phyloP scores from a whole-genome alignment of 2,888 invertebrate species.

The Epinotia demarniana region DNA sequence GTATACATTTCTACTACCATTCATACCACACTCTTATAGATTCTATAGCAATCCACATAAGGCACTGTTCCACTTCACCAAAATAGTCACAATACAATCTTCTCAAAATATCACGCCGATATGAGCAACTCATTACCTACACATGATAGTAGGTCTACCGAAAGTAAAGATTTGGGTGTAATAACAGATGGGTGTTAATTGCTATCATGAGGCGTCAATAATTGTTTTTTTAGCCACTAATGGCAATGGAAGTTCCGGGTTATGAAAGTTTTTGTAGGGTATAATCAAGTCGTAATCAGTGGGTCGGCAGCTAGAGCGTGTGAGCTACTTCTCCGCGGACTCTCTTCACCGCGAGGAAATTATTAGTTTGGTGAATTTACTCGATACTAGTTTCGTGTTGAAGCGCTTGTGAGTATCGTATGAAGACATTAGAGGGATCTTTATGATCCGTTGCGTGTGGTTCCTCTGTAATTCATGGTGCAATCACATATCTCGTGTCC shows the following conservation, averaged over 20 bases:
- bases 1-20: slow-evolving; percentile 59
- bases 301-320: slow-evolving; percentile 78
- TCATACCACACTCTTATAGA: slow-evolving; percentile 47
- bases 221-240: slow-evolving; percentile 80
- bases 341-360: slow-evolving; percentile 68
- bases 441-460: slow-evolving; percentile 77
- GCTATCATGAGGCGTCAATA: slow-evolving; percentile 82
- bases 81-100: slow-evolving; percentile 56
- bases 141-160: slow-evolving; percentile 70
- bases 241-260: slow-evolving; percentile 80
- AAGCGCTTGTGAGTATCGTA: slow-evolving; percentile 66
- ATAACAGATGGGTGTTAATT: slow-evolving; percentile 83
- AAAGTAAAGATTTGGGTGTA: slow-evolving; percentile 77
- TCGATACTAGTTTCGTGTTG: slow-evolving; percentile 66
- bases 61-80: slow-evolving; percentile 56
- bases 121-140: slow-evolving; percentile 70
- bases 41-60: slow-evolving; percentile 57
- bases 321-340: slow-evolving; percentile 71
- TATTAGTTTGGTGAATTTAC: slow-evolving; percentile 73
- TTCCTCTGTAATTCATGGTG: slow-evolving; percentile 70
- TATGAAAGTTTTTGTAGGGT: slow-evolving; percentile 81
- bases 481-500: slow-evolving; percentile 71
- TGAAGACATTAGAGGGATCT: slow-evolving; percentile 80
- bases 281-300: slow-evolving; percentile 81
- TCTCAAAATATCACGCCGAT: slow-evolving; percentile 53